Evolutionary conservation across 2,888 invertebrate species (phyloP).

Genomic region (Eupithecia centaureata): DNA sequence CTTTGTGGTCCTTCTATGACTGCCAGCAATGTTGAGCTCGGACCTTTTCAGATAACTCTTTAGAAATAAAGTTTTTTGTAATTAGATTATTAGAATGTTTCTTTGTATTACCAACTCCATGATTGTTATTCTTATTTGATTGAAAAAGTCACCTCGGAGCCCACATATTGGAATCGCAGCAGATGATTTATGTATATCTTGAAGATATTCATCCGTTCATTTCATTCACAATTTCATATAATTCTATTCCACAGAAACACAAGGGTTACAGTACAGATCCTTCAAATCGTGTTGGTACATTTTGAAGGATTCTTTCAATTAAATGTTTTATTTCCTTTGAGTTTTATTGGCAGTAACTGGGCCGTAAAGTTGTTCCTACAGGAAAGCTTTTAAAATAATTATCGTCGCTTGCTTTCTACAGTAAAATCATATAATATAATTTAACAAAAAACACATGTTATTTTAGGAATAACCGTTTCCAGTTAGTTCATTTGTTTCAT

Average conservation of each 20-base stretch:
- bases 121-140: background rate
- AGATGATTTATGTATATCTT: background rate
- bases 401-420: background rate
- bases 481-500: too few relatives aligned
- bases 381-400: slow-evolving; percentile 4
- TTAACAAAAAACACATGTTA: background rate
- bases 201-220: background rate
- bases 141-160: background rate
- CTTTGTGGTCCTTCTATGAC: background rate
- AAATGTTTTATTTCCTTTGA: slow-evolving; percentile 29
- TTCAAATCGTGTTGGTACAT: background rate
- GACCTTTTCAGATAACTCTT: background rate
- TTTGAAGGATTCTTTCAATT: slow-evolving; percentile 27
- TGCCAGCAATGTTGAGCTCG: background rate
- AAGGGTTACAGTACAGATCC: background rate
- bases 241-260: background rate
- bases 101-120: background rate
- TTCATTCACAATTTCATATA: background rate
- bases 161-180: background rate
- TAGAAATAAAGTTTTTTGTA: too few relatives aligned
- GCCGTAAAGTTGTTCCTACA: slow-evolving; percentile 9
- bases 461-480: too few relatives aligned
- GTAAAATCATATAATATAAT: background rate
- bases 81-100: background rate
- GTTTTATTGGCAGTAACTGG: slow-evolving; percentile 24